Percentiles rank a stretch among this genome's conserved stretches.
Evolutionary conservation across 2,797 vertebrate genomes (phyloP).

Genomic region (Hippocampus kuda): DNA sequence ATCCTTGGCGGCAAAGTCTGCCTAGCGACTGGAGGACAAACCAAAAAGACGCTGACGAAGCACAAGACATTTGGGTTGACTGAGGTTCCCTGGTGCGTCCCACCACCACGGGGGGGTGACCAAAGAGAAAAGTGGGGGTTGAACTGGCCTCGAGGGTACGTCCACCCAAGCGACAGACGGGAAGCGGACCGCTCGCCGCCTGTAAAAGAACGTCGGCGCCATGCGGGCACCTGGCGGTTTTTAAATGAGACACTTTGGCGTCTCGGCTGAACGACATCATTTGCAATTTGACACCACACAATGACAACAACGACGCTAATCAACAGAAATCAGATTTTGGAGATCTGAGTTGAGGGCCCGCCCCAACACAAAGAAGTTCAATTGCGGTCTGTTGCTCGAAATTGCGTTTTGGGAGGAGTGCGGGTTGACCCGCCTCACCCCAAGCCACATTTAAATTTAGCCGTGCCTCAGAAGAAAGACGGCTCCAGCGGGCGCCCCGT

Average conservation of each 20-base stretch:
- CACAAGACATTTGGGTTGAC: background rate
- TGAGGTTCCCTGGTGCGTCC: background rate
- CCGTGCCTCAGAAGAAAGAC: constrained; percentile 31
- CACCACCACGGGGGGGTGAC: constrained; percentile 20
- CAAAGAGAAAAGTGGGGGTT: background rate
- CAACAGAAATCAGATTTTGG: background rate
- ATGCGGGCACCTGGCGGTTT: background rate
- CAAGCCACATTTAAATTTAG: constrained; percentile 37
- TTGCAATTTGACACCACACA: background rate
- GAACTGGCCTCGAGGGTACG: background rate
- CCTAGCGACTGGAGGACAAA: background rate
- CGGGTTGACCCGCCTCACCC: background rate
- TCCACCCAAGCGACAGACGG: background rate
- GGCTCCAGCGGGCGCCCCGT: constrained; percentile 54
- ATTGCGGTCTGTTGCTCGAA: background rate
- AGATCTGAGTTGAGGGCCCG: too few species aligned
- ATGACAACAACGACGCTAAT: too few species aligned
- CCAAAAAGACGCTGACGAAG: background rate
- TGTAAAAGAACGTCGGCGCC: background rate
- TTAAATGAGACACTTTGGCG: background rate
- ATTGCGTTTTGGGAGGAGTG: background rate
- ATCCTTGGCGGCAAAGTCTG: background rate
- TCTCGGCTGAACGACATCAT: background rate
- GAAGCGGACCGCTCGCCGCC: background rate
- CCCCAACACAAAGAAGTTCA: background rate